Percentiles rank a stretch among this genome's conserved stretches.
These are phyloP conservation scores for Tor tambroides DNA, from an alignment of 2,113 vertebrate species.

Conservation along the genomic window DNA sequence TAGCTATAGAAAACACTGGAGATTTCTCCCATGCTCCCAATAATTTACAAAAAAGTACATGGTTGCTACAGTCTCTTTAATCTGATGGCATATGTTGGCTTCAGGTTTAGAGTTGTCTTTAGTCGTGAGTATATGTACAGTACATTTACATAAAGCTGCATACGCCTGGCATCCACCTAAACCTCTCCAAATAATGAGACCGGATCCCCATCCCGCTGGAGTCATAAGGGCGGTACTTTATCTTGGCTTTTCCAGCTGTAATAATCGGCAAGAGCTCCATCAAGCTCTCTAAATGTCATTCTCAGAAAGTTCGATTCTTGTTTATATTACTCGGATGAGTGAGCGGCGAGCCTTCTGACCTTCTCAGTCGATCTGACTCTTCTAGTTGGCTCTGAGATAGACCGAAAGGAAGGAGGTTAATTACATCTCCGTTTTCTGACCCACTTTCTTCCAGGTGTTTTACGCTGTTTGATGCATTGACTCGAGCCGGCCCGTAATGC, in stretches of 20 bases:
- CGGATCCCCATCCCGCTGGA: background rate
- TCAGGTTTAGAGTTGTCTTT: background rate
- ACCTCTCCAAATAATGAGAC: constrained; percentile 2
- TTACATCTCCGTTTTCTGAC: constrained; percentile 4
- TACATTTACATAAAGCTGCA: background rate
- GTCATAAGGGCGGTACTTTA: background rate
- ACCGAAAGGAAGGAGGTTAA: constrained; percentile 7
- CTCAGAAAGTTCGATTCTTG: constrained; percentile 6
- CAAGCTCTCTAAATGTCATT: constrained; percentile 8
- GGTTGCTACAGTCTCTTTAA: background rate
- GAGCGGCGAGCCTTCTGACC: constrained; percentile 17
- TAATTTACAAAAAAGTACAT: background rate
- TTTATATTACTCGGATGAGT: constrained; percentile 15
- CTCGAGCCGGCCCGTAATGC: background rate
- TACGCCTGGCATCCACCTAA: background rate
- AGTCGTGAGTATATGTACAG: background rate
- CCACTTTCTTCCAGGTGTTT: constrained; percentile 20
- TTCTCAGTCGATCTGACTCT: background rate
- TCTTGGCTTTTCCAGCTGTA: constrained; percentile 19
- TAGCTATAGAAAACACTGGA: background rate
- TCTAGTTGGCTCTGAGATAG: constrained; percentile 2
- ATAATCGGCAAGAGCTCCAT: background rate
- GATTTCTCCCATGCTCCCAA: background rate
- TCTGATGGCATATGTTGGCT: background rate
- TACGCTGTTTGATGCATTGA: constrained; percentile 8